phyloP scores from a whole-genome alignment of 2,888 invertebrate species.

The Thera britannica region DNA sequence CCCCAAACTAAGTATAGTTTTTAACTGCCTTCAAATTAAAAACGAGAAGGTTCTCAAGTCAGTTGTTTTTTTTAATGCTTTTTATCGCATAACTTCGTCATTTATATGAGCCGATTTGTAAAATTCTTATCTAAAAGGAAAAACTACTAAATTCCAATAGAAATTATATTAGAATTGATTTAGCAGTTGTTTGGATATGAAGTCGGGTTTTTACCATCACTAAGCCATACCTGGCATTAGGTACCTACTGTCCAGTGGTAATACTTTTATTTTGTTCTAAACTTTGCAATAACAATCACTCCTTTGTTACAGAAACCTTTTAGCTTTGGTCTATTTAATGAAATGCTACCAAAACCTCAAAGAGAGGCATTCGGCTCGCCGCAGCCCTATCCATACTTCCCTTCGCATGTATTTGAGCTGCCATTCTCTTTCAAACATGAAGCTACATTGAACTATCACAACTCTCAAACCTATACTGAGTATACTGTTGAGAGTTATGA shows the following conservation, averaged over 20 bases:
- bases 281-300: background rate
- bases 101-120: no score
- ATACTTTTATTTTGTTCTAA: background rate
- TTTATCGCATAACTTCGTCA: no score
- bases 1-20: no score
- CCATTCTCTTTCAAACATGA: slow-evolving; percentile 66
- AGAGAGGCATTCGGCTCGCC: slow-evolving; percentile 70
- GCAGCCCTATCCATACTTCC: slow-evolving; percentile 76
- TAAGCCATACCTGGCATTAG: no score
- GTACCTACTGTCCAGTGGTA: background rate
- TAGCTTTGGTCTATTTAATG: slow-evolving; percentile 72
- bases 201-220: no score
- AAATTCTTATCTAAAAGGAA: no score
- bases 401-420: slow-evolving; percentile 75
- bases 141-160: no score
- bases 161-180: no score
- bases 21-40: no score
- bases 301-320: slow-evolving; percentile 73
- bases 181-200: no score
- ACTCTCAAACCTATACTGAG: slow-evolving; percentile 62
- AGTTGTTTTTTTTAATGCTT: no score
- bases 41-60: no score
- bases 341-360: slow-evolving; percentile 74
- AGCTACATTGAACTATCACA: slow-evolving; percentile 47
- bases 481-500: slow-evolving; percentile 74